Base-by-base conservation (phyloP, 37 sponge, comb jelly and placozoan genomes). In the Mnemiopsis leidyi region DNA sequence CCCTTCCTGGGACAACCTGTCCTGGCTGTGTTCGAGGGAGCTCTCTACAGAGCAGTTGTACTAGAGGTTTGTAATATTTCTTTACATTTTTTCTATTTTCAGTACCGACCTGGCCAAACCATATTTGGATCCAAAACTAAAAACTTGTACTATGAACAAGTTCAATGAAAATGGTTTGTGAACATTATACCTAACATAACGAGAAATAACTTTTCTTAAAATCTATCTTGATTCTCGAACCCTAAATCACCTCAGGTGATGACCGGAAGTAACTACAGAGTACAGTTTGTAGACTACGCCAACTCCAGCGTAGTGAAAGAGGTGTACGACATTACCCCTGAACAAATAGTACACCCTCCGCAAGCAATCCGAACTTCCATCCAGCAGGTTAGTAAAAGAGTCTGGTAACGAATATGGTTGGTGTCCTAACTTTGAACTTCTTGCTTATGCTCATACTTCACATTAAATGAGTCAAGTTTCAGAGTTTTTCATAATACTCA, bases 1-100 rank as follows among this genome's bases (percentile, higher is more conserved):
- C 82, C 82, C 36, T 79, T 79, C 23, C 28, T 79, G 5, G 82
- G 82, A 33, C 82, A 79, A 26, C 82, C 82, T 13, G 82, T 79
- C 37, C 38, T 79, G 35, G 82, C 82, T 36, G 82, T 36, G 38
- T 79, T 33, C 37, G 23, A 79, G 23, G 37, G 82, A 2, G 82
- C 18, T 1, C 82, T 79, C 82, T 79, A 33, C 82, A 31, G 82
- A 79, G 82, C 82, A 7, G 73, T 71, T 18, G 23, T 71, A 23
- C 73, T 71, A 3, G 73, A 71, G 73, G 73, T 71, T 29, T 5
- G 73, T n/a, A n/a, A n/a, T n/a, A n/a, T n/a, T n/a, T n/a, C n/a
- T n/a, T n/a, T n/a, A n/a, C n/a, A n/a, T n/a, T n/a, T n/a, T n/a
- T n/a, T n/a, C n/a, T n/a, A n/a, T n/a, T n/a, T n/a, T n/a, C n/a